Base-by-base conservation (phyloP, 1,140 invertebrate genomes). In the Calephelis virginiensis region DNA sequence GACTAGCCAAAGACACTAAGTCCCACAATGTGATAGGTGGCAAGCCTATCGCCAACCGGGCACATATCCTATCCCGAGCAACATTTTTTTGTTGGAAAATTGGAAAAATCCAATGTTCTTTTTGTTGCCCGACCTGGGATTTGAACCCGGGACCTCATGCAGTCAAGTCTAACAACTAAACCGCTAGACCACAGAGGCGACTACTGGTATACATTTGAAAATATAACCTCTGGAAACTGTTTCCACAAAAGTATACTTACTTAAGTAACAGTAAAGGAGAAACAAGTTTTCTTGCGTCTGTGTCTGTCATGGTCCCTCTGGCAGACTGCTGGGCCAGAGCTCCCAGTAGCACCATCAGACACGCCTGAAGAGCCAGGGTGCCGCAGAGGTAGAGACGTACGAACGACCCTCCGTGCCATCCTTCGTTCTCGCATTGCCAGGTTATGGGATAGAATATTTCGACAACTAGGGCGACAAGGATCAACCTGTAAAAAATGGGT, bases 221-320 rank as follows among this genome's bases (percentile, higher is more conserved):
- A 28, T 28, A 28, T 28, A 1, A 28, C 28, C 28, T 1, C 28
- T 2, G 28, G 28, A 2, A 8, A 43, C 1, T 43, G 8, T 5
- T 8, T 43, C 1, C 40, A 43, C 0, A 9, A 43, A 43, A 7
- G 6, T 62, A 73, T 77, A 91, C 92, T 93, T 88, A 95, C 94
- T 96, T 96, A 76, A 94, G 73, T 53, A 94, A 92, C 8, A 96
- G 83, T 43, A 95, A 91, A 48, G 94, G 93, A 40, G 94, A 93
- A 0, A 96, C 95, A 53, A 92, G 91, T 74, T 92, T 92, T 71
- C 95, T 92, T 1, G 93, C 92, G 64, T 94, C 92, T 50, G 93
- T 93, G 72, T 95, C 94, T n/a, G 94, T 94, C 67, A 96, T 95
- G 53, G 94, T 93, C 14, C 95, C 95, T 70, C 93, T 92, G 1